Percentiles rank a stretch among this genome's conserved stretches.
phyloP scores from a whole-genome alignment of 2,113 vertebrate species.

The Hydrochoerus hydrochaeris region DNA sequence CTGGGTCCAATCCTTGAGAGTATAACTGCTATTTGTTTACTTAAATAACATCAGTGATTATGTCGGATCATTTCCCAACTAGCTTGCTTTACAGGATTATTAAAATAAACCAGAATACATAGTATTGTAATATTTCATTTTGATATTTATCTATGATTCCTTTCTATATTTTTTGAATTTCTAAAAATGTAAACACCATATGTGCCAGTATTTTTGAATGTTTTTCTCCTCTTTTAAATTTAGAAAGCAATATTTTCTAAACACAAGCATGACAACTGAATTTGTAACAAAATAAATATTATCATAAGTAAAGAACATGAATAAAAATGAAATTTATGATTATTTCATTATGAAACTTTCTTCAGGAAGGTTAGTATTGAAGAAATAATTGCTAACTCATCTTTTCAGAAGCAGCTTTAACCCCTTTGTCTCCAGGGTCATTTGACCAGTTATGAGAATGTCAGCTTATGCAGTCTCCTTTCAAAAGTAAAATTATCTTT shows the following conservation, averaged over 20 bases:
- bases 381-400: not conserved
- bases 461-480: not conserved
- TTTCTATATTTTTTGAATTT: not conserved
- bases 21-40: not conserved
- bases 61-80: not conserved
- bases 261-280: not conserved
- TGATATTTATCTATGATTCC: not conserved
- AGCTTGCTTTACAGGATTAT: not conserved
- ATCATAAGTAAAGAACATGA: not conserved
- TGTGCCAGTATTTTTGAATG: not conserved
- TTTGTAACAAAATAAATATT: not conserved
- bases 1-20: not conserved
- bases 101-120: not conserved
- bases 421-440: not conserved
- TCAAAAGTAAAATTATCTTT: not conserved
- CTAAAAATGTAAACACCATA: not conserved
- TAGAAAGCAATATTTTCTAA: conserved; percentile 19
- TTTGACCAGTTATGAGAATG: not conserved
- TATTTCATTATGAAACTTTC: not conserved
- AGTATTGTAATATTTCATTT: not conserved
- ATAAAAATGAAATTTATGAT: not conserved
- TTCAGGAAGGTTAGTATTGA: not conserved
- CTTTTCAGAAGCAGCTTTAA: not conserved
- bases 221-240: not conserved
- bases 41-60: not conserved